Evolutionary conservation across 2,797 vertebrate species (phyloP).

Genomic region (Macropus fuliginosus): DNA sequence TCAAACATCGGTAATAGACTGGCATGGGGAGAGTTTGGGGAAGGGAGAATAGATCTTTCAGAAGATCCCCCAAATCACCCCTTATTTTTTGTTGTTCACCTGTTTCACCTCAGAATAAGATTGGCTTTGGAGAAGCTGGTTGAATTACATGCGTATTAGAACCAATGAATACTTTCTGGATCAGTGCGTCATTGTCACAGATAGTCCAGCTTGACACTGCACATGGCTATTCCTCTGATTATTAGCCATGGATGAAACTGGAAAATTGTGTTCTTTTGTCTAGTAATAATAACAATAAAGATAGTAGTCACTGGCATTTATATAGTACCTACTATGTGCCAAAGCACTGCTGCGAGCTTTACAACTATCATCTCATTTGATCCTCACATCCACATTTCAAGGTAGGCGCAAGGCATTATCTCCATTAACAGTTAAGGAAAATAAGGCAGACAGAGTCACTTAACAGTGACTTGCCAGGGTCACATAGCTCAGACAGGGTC

Average conservation of each 20-base stretch:
- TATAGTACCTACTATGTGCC: neutral
- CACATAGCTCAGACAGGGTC: neutral
- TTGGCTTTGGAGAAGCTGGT: neutral
- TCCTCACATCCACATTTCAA: neutral
- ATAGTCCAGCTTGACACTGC: neutral
- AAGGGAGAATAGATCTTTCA: neutral
- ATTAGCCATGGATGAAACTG: neutral
- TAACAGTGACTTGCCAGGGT: neutral
- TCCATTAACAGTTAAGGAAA: neutral
- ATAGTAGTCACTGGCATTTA: neutral
- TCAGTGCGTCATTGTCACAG: neutral
- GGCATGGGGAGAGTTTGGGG: neutral
- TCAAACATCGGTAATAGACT: neutral
- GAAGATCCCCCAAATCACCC: neutral
- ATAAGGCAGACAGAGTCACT: neutral
- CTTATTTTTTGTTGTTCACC: neutral
- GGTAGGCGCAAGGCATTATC: neutral
- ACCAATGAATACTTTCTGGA: neutral
- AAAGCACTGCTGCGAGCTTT: no score
- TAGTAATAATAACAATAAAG: neutral
- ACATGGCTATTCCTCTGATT: neutral
- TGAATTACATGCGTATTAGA: neutral
- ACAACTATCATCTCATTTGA: neutral
- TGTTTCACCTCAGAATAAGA: neutral
- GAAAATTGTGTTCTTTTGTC: neutral